A percentile compares a stretch with the other conserved stretches of the same genome.
phyloP scores from a whole-genome alignment of 1,140 invertebrate genomes.

The Drosophila erecta region DNA sequence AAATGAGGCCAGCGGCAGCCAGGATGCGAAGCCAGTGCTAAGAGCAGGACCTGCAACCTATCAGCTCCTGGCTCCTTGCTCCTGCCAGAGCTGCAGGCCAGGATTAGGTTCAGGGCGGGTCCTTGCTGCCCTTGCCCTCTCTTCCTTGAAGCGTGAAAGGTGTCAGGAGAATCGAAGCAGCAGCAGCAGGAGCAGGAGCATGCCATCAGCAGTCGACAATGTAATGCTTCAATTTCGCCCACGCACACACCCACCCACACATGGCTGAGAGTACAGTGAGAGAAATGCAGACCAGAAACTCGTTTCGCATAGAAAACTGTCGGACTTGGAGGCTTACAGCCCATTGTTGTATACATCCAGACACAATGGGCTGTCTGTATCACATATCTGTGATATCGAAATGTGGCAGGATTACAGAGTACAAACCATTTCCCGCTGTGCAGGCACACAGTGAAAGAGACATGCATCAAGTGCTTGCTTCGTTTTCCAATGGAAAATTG shows the following conservation, averaged over 20 bases:
- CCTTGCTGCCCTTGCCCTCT: conserved; percentile 1
- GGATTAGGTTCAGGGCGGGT: conserved; percentile 23
- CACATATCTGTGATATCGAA: no score
- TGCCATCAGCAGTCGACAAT: conserved; percentile 63
- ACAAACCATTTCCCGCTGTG: conserved; percentile 9
- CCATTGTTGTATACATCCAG: no score
- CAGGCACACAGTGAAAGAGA: conserved; percentile 15
- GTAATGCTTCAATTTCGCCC: conserved; percentile 68
- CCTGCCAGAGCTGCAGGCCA: conserved; percentile 15
- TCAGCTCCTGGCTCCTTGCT: conserved; percentile 15
- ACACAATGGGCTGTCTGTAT: no score
- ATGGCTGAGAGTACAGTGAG: neutral
- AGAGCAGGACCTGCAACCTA: conserved; percentile 18
- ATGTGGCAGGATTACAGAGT: no score
- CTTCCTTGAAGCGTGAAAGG: conserved; percentile 15
- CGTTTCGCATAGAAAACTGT: no score
- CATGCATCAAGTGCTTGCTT: conserved; percentile 56
- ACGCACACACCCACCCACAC: conserved; percentile 17
- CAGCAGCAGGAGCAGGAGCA: conserved; percentile 13
- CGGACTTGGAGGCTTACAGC: no score
- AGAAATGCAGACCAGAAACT: neutral
- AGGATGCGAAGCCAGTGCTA: conserved; percentile 18
- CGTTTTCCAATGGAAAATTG: conserved; percentile 60
- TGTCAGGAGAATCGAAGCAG: conserved; percentile 23
- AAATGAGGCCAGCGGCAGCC: conserved; percentile 59